A percentile compares a stretch with the other conserved stretches of the same genome.
Evolutionary conservation across 2,113 vertebrate genomes (phyloP).

Genomic region (Pseudopipra pipra): DNA sequence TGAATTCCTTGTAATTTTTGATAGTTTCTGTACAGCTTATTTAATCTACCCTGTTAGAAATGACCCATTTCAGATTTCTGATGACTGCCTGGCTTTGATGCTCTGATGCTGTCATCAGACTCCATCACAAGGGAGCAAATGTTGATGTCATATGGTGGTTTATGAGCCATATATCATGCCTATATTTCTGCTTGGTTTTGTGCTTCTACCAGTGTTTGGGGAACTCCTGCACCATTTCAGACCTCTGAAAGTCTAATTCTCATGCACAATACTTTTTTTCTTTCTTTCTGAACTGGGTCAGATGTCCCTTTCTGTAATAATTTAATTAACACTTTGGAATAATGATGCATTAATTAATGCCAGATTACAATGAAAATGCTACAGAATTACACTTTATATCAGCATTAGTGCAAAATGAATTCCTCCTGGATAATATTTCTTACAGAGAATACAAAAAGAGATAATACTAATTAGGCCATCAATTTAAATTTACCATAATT

Average conservation of each 20-base stretch:
- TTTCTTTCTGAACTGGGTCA: slow-evolving; percentile 67
- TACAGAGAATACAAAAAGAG: slow-evolving; percentile 79
- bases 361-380: slow-evolving; percentile 78
- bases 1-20: slow-evolving; percentile 55
- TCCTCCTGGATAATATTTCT: slow-evolving; percentile 81
- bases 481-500: slow-evolving; percentile 82
- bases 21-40: not conserved
- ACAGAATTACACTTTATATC: slow-evolving; percentile 79
- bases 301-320: slow-evolving; percentile 78
- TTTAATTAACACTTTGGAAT: slow-evolving; percentile 81
- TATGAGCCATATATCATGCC: not conserved
- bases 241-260: slow-evolving; percentile 66
- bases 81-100: not conserved
- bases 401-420: slow-evolving; percentile 79
- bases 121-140: not conserved
- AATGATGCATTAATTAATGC: slow-evolving; percentile 82
- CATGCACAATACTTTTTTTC: slow-evolving; percentile 28
- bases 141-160: not conserved
- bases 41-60: not conserved
- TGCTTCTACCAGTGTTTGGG: not conserved
- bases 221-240: slow-evolving; percentile 6
- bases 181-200: not conserved
- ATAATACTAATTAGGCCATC: slow-evolving; percentile 82
- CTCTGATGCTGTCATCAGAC: slow-evolving; percentile 26
- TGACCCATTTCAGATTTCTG: slow-evolving; percentile 35